Conservation (phyloP, 2,113 vertebrate species). For the Zingel zingel region DNA sequence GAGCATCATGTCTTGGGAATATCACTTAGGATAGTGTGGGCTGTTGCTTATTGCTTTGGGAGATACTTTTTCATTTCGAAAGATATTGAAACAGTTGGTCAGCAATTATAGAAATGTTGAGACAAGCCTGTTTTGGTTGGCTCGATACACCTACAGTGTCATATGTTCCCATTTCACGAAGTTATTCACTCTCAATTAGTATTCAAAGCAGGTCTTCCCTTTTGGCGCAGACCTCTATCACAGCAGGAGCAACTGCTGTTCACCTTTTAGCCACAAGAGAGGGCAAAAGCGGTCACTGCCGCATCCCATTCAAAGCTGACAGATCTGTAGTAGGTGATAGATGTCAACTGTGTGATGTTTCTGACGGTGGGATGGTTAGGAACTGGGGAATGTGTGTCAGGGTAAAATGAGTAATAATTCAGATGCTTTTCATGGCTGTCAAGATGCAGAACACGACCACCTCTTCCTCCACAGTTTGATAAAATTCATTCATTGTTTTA, state of each 20-base stretch:
- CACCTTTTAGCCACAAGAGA: constrained; percentile 40
- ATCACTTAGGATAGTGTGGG: constrained; percentile 45
- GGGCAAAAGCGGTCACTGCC: neutral
- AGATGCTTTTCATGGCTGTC: too few relatives aligned
- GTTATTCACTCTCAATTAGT: constrained; percentile 9
- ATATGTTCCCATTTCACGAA: neutral
- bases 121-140: neutral
- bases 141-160: neutral
- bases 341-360: too few relatives aligned
- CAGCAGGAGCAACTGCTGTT: constrained; percentile 33
- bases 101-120: constrained; percentile 27
- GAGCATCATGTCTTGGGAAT: constrained; percentile 41
- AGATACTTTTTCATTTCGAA: constrained; percentile 50
- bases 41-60: constrained; percentile 67
- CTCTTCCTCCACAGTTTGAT: too few relatives aligned
- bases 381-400: too few relatives aligned
- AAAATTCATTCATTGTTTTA: too few relatives aligned
- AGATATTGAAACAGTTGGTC: constrained; percentile 55
- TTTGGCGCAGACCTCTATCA: constrained; percentile 7
- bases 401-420: too few relatives aligned
- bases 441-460: too few relatives aligned
- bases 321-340: neutral
- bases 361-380: too few relatives aligned
- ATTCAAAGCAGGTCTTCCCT: constrained; percentile 34
- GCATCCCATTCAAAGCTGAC: neutral